Percentiles rank a stretch among this genome's conserved stretches.
Conservation (phyloP, 2,888 invertebrate species). For the Seladonia tumulorum region DNA sequence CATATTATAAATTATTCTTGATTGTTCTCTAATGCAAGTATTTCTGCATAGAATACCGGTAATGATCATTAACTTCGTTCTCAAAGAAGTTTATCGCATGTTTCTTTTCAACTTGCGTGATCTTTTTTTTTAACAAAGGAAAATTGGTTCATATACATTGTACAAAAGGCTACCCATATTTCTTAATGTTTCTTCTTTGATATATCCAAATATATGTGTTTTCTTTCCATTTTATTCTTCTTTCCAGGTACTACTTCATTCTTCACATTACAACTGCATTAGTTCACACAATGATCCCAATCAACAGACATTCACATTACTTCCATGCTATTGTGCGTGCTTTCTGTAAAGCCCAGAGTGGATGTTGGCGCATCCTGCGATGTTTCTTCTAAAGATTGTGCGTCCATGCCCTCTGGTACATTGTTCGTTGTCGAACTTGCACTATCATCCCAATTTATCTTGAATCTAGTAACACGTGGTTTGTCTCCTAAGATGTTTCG, state of each 20-base stretch:
- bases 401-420: constrained; percentile 79
- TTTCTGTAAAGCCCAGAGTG: constrained; percentile 81
- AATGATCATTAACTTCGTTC: constrained; percentile 11
- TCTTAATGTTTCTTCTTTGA: constrained; percentile 18
- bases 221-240: constrained; percentile 40
- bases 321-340: constrained; percentile 83
- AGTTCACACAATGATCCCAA: constrained; percentile 39
- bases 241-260: constrained; percentile 68
- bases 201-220: constrained; percentile 64
- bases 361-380: constrained; percentile 80
- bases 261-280: constrained; percentile 46
- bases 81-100: constrained; percentile 17
- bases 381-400: constrained; percentile 78
- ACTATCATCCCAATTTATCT: constrained; percentile 97
- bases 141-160: constrained; percentile 30
- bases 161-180: constrained; percentile 45
- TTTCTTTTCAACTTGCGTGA: constrained; percentile 22
- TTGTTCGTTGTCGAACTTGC: constrained; percentile 78
- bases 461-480: constrained; percentile 97
- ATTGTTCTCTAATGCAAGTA: not conserved
- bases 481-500: constrained; percentile 86
- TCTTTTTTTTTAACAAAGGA: constrained; percentile 15
- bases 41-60: not conserved
- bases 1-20: constrained; percentile 15
- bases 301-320: constrained; percentile 79